Evolutionary conservation across 2,888 invertebrate species (phyloP).

Genomic region (Lithosia quadra): DNA sequence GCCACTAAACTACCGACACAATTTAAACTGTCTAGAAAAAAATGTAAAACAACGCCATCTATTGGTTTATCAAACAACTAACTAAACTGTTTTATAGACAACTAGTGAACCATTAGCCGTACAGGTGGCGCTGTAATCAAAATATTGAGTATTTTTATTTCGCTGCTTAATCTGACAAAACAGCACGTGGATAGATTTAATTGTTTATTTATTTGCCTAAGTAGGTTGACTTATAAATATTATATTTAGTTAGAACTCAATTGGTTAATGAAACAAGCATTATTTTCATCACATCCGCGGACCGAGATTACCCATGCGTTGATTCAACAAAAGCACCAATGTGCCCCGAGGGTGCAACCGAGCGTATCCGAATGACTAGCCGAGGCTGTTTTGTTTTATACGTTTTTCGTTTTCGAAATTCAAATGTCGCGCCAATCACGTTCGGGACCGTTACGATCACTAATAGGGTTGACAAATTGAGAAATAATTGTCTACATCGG

Average conservation of each 20-base stretch:
- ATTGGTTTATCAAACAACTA: not conserved
- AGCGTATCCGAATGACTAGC: conserved; percentile 43
- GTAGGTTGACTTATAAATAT: conserved; percentile 6
- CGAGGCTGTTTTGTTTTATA: conserved; percentile 33
- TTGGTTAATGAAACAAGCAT: conserved; percentile 13
- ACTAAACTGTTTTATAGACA: not conserved
- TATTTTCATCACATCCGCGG: conserved; percentile 43
- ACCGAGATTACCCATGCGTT: conserved; percentile 37
- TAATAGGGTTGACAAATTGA: conserved; percentile 29
- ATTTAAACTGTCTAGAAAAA: not conserved
- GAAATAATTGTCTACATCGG: not conserved
- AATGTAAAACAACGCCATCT: conserved; percentile 31
- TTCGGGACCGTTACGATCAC: conserved; percentile 51
- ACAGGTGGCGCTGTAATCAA: conserved; percentile 35
- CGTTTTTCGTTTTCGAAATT: conserved; percentile 44
- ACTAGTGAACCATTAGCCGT: not conserved
- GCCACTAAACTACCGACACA: no score
- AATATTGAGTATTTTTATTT: not conserved
- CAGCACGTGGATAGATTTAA: not conserved
- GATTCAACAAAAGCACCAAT: conserved; percentile 43
- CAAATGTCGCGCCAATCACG: conserved; percentile 45
- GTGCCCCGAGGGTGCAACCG: conserved; percentile 34
- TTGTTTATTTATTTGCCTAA: not conserved
- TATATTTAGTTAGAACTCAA: conserved; percentile 11
- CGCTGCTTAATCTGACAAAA: not conserved